These are phyloP conservation scores for Chironomus tepperi DNA, from an alignment of 1,140 invertebrate species.

Conservation along the genomic window DNA sequence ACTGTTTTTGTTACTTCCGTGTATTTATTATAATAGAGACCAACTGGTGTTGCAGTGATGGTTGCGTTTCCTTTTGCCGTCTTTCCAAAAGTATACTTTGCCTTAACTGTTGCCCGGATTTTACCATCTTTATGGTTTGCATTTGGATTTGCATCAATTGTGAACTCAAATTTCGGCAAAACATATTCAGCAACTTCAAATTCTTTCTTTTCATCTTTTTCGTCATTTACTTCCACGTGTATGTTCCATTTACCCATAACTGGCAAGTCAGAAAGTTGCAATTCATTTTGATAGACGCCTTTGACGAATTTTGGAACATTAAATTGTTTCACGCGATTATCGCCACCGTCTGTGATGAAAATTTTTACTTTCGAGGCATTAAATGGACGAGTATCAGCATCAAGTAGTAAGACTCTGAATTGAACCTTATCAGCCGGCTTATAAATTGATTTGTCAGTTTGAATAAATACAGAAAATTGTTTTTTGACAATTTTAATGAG, in stretches of 20 bases:
- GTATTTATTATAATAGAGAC: background rate
- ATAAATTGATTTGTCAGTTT: constrained; percentile 91
- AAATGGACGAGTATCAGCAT: constrained; percentile 58
- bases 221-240: constrained; percentile 33
- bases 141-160: constrained; percentile 70
- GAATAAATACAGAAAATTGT: constrained; percentile 84
- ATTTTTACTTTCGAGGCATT: background rate
- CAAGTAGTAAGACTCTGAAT: constrained; percentile 75
- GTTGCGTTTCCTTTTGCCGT: constrained; percentile 1
- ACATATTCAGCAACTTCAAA: constrained; percentile 72
- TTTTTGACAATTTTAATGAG: constrained; percentile 52
- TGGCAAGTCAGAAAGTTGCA: constrained; percentile 72
- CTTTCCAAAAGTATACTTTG: constrained; percentile 55
- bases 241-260: constrained; percentile 87
- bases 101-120: constrained; percentile 66
- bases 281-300: constrained; percentile 70
- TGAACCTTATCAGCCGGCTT: constrained; percentile 77
- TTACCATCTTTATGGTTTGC: constrained; percentile 73
- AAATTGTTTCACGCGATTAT: constrained; percentile 76
- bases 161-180: constrained; percentile 83
- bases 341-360: constrained; percentile 55
- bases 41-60: background rate
- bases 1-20: constrained; percentile 46
- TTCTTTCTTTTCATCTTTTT: constrained; percentile 36
- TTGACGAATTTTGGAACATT: constrained; percentile 55